Base-by-base conservation (phyloP, 1,140 invertebrate genomes). In the Gonatopus flavifemur region DNA sequence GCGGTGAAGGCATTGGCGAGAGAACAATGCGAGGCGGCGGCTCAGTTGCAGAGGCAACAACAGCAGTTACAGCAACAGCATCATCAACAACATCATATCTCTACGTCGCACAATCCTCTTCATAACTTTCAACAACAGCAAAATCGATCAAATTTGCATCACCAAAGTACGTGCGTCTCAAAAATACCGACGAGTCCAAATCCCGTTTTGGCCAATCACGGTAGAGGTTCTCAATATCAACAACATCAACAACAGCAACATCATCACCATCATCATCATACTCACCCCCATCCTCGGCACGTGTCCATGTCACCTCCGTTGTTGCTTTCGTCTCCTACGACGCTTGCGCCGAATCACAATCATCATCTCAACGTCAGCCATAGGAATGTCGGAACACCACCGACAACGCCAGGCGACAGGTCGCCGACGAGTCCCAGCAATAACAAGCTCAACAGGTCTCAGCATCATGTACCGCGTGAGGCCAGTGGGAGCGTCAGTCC, bases 401-500 rank as follows among this genome's bases (percentile, higher is more conserved):
- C 76, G 0, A 66, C 72, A 2, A 76, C 74, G 0, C 74, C 74
- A 0, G 74, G 70, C 3, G 71, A 79, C 21, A 69, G 66, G 19
- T 77, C 77, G 4, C 74, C 76, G 3, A 70, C 74, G 2, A 74
- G 72, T 58, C 77, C 66, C 37, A 74, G 59, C 24, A 66, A 63
- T n/a, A n/a, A n/a, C 49, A 70, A 69, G 20, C 54, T 69, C 33
- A 70, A 66, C 47, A 70, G 69, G 44, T 74, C 67, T 1, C 70
- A 68, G 20, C 69, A 68, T 44, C 60, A 63, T 19, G 41, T 69
- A 38, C 59, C 61, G 16, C 32, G 6, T 63, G 83, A 84, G 49
- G 79, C 79, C 18, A 83, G 81, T 39, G 84, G 84, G 10, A 85
- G 84, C 47, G 76, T 85, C 1, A 86, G 84, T 62, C 85, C 84